A percentile compares a stretch with the other conserved stretches of the same genome.
Conservation (phyloP, 2,888 invertebrate species). For the Chrysolina oricalcia region DNA sequence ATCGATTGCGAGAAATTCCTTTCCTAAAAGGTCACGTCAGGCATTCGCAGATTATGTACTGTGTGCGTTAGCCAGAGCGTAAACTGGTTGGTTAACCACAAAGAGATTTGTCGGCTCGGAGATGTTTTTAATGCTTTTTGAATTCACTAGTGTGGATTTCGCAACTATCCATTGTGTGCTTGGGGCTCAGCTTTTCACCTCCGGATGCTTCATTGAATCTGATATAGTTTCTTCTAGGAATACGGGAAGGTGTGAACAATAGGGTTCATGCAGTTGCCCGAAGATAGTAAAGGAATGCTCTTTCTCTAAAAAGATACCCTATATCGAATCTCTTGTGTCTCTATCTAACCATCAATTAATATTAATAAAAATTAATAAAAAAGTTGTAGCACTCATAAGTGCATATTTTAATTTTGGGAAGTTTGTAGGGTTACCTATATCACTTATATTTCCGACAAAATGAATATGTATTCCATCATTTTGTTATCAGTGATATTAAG, state of each 20-base stretch:
- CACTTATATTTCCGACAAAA: too few relatives aligned
- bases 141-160: slow-evolving; percentile 53
- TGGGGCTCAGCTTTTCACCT: slow-evolving; percentile 6
- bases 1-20: slow-evolving; percentile 37
- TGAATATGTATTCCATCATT: too few relatives aligned
- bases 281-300: too few relatives aligned
- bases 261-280: too few relatives aligned
- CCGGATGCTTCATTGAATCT: slow-evolving; percentile 16
- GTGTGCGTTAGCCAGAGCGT: slow-evolving; percentile 55
- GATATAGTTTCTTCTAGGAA: slow-evolving; percentile 21
- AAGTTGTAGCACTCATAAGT: too few relatives aligned
- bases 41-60: slow-evolving; percentile 32
- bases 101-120: slow-evolving; percentile 59
- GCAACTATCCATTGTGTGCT: neutral
- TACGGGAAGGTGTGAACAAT: slow-evolving; percentile 5
- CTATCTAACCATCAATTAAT: too few relatives aligned
- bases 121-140: slow-evolving; percentile 60
- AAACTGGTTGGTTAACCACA: slow-evolving; percentile 59
- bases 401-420: too few relatives aligned
- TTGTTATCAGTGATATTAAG: too few relatives aligned
- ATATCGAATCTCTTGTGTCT: too few relatives aligned
- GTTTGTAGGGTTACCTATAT: too few relatives aligned
- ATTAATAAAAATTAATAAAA: too few relatives aligned
- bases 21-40: slow-evolving; percentile 16
- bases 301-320: too few relatives aligned